phyloP scores from a whole-genome alignment of 2,888 invertebrate genomes.

The Cephus runcator region DNA sequence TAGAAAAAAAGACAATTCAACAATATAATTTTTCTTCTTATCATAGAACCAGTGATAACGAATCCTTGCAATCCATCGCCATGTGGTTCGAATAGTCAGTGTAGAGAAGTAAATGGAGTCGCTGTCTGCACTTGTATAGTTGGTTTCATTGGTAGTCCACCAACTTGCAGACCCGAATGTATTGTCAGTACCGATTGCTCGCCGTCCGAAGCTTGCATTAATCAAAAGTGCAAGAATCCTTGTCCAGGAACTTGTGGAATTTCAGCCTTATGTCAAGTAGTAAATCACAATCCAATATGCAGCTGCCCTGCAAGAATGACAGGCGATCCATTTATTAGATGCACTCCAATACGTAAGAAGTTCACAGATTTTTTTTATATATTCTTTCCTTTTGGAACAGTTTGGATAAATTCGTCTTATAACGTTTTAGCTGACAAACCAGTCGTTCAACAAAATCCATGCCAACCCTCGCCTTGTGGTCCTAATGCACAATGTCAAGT shows the following conservation, averaged over 20 bases:
- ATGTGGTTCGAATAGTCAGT: slow-evolving; percentile 81
- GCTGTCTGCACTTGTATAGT: slow-evolving; percentile 79
- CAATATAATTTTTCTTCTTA: not conserved
- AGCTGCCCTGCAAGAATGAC: slow-evolving; percentile 74
- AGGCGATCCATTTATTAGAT: slow-evolving; percentile 79
- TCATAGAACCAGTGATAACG: slow-evolving; percentile 50
- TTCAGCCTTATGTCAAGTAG: slow-evolving; percentile 75
- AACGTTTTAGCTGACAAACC: slow-evolving; percentile 23
- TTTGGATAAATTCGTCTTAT: slow-evolving; percentile 9
- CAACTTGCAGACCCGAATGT: slow-evolving; percentile 80
- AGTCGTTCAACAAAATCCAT: slow-evolving; percentile 70
- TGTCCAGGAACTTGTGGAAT: slow-evolving; percentile 82
- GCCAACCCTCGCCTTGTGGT: slow-evolving; percentile 80
- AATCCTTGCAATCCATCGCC: slow-evolving; percentile 79
- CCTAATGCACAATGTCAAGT: slow-evolving; percentile 76
- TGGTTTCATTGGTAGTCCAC: slow-evolving; percentile 78
- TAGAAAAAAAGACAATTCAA: not conserved
- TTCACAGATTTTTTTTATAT: not conserved
- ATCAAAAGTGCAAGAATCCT: slow-evolving; percentile 81
- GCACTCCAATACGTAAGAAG: slow-evolving; percentile 71
- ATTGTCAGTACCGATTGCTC: slow-evolving; percentile 79
- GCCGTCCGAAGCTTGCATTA: slow-evolving; percentile 78
- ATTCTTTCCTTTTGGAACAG: slow-evolving; percentile 1
- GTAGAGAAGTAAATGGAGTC: slow-evolving; percentile 74
- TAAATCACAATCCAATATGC: slow-evolving; percentile 82